Conservation (phyloP, 2,888 invertebrate species). For the Mylabris sibirica region DNA sequence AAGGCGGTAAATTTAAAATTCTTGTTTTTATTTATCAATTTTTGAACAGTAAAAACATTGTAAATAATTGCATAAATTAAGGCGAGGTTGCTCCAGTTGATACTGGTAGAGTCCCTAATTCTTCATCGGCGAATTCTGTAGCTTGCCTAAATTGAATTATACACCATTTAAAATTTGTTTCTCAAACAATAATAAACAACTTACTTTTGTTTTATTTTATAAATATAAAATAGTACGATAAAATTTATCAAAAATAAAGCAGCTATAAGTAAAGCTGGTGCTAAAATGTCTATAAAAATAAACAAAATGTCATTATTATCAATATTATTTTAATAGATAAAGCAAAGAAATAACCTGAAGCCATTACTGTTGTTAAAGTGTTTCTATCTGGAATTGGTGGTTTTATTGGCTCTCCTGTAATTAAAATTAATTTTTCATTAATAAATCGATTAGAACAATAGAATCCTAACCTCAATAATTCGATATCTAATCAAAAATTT, state of each 20-base stretch:
- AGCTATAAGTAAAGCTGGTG: constrained; percentile 75
- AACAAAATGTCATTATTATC: background rate
- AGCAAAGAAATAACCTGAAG: constrained; percentile 16
- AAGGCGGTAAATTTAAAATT: constrained; percentile 11
- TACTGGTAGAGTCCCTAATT: constrained; percentile 51
- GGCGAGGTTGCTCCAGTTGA: constrained; percentile 23
- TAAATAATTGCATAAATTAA: constrained; percentile 21
- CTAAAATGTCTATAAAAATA: constrained; percentile 71
- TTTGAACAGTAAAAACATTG: constrained; percentile 1
- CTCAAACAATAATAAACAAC: constrained; percentile 22
- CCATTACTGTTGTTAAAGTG: background rate
- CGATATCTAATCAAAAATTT: background rate
- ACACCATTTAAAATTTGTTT: constrained; percentile 18
- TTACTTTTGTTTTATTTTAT: constrained; percentile 75
- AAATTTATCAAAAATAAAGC: constrained; percentile 76
- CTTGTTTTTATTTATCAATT: background rate
- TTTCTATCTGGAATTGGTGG: constrained; percentile 15
- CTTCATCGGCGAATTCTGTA: constrained; percentile 57
- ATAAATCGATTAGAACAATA: background rate
- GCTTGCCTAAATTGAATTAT: constrained; percentile 54
- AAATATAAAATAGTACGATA: constrained; percentile 76
- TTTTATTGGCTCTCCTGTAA: background rate
- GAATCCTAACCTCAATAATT: constrained; percentile 15
- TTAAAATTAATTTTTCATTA: background rate
- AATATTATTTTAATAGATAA: background rate